phyloP scores from a whole-genome alignment of 1,140 invertebrate species.

The Zaprionus africanus region DNA sequence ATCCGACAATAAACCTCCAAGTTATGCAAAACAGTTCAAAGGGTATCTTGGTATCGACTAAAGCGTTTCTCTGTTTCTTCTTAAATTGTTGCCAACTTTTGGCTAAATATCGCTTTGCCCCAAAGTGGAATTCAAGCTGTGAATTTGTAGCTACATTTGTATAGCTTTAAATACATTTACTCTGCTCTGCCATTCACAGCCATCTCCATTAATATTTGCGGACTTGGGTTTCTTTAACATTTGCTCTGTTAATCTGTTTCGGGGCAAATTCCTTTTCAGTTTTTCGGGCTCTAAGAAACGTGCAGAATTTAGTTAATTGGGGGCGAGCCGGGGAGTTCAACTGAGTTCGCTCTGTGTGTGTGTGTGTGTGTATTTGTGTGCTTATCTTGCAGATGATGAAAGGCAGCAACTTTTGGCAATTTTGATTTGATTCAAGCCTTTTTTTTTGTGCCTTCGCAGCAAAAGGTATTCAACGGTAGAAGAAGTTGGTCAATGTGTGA shows the following conservation, averaged over 20 bases:
- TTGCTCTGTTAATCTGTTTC: constrained; percentile 7
- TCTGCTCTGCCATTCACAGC: background rate
- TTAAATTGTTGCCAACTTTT: background rate
- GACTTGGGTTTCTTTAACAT: background rate
- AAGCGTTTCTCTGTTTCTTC: background rate
- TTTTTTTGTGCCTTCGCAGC: background rate
- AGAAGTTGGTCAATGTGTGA: background rate
- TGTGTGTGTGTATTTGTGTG: background rate
- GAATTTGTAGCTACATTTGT: constrained; percentile 5
- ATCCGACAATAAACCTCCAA: too few species aligned
- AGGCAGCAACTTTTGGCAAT: constrained; percentile 21
- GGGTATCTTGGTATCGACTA: background rate
- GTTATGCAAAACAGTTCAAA: too few species aligned
- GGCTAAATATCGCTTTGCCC: background rate
- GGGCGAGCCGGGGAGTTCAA: background rate
- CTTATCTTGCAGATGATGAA: constrained; percentile 7
- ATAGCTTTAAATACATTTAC: too few species aligned
- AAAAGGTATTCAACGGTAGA: background rate
- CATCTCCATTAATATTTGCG: constrained; percentile 2
- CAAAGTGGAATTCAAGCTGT: background rate
- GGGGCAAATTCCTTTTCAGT: constrained; percentile 7
- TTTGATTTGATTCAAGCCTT: constrained; percentile 28
- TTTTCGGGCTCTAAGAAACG: constrained; percentile 3
- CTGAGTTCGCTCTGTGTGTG: background rate
- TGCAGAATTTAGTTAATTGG: constrained; percentile 30